These are phyloP conservation scores for Rhinatrema bivittatum DNA, from an alignment of 2,797 vertebrate species.

Conservation along the genomic window DNA sequence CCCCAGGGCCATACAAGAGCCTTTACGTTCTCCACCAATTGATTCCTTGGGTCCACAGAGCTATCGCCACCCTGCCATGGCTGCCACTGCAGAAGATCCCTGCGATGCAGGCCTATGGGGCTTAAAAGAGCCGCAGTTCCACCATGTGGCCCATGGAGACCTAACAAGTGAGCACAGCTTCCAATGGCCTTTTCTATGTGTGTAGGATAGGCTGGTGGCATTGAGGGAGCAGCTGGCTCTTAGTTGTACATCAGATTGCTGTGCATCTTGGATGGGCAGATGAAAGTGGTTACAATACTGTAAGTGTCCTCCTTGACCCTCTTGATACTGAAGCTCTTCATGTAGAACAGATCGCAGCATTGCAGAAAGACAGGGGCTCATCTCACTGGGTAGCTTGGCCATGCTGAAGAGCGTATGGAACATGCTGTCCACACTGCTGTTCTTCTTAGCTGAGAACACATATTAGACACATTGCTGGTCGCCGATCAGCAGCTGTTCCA, in stretches of 20 bases:
- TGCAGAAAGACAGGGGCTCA: conserved; percentile 94
- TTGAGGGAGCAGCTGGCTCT: too few relatives aligned
- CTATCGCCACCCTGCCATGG: too few relatives aligned
- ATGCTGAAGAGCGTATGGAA: conserved; percentile 86
- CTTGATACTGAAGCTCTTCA: conserved; percentile 75
- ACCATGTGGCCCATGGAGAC: background rate
- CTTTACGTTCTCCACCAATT: too few relatives aligned
- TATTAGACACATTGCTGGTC: conserved; percentile 87
- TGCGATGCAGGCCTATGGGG: too few relatives aligned
- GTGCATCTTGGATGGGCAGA: conserved; percentile 91
- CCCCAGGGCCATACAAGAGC: too few relatives aligned
- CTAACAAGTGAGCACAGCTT: conserved; percentile 87
- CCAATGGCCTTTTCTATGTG: conserved; percentile 82
- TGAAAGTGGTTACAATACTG: conserved; percentile 85
- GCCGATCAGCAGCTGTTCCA: conserved; percentile 75
- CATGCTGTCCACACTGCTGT: conserved; percentile 92
- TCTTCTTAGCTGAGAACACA: conserved; percentile 91
- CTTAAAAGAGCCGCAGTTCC: too few relatives aligned
- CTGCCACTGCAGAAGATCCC: too few relatives aligned
- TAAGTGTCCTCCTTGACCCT: conserved; percentile 84
- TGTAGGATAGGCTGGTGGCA: conserved; percentile 76
- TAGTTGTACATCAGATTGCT: conserved; percentile 96
- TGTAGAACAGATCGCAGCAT: conserved; percentile 83
- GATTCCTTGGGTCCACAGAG: too few relatives aligned
- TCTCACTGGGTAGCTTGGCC: conserved; percentile 90